Percentiles rank a stretch among this genome's conserved stretches.
Evolutionary conservation across 2,113 vertebrate genomes (phyloP).

Genomic region (Regulus satrapa): DNA sequence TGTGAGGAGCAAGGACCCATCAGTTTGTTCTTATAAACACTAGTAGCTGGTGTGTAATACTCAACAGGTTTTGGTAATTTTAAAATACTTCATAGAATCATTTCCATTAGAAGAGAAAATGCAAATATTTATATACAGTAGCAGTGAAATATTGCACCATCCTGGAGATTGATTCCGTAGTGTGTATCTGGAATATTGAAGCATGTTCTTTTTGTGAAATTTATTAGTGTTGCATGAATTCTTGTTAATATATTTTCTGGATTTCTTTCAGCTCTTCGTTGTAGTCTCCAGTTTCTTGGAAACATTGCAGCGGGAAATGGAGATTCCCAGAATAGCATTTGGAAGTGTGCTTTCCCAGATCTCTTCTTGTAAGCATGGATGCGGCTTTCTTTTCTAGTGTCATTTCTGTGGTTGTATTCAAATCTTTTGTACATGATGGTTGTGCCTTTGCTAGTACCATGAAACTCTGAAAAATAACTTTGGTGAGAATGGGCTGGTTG

Average conservation of each 20-base stretch:
- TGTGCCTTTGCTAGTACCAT: not conserved
- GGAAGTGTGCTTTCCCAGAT: slow-evolving; percentile 77
- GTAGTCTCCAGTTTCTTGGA: slow-evolving; percentile 93
- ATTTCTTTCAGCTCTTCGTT: slow-evolving; percentile 81
- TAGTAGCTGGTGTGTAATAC: not conserved
- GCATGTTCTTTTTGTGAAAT: not conserved
- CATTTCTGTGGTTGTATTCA: not conserved
- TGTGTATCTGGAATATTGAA: not conserved
- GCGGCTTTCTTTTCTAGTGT: not conserved
- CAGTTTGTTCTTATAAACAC: not conserved
- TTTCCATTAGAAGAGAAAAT: not conserved
- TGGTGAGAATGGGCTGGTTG: not conserved
- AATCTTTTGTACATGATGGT: not conserved
- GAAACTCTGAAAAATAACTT: not conserved
- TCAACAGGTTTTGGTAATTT: not conserved
- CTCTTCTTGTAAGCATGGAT: slow-evolving; percentile 77
- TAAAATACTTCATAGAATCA: not conserved
- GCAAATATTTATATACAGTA: not conserved
- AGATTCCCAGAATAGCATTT: slow-evolving; percentile 85
- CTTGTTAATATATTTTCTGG: not conserved
- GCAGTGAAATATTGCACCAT: not conserved
- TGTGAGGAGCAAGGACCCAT: not conserved
- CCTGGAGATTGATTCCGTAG: not conserved
- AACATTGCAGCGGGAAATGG: slow-evolving; percentile 89
- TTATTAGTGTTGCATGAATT: not conserved